Percentiles rank a stretch among this genome's conserved stretches.
Evolutionary conservation across 1,140 invertebrate genomes (phyloP).

Genomic region (Danaus melanippus): DNA sequence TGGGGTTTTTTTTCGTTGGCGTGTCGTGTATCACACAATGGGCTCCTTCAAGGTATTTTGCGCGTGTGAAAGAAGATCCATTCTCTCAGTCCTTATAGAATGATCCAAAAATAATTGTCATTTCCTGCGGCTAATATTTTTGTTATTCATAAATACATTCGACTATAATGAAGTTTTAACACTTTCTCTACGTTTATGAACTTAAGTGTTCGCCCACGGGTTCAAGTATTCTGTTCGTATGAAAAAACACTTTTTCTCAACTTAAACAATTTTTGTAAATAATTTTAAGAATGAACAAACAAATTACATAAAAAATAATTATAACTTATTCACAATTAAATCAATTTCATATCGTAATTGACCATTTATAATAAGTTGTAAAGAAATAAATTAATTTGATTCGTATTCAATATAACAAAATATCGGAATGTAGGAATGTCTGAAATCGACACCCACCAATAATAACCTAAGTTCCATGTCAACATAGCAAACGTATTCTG

Average conservation of each 20-base stretch:
- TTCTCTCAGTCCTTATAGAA: constrained; percentile 50
- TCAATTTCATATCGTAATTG: too few species aligned
- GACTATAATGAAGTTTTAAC: constrained; percentile 22
- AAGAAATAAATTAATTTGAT: too few species aligned
- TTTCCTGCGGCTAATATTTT: constrained; percentile 58
- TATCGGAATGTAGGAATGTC: constrained; percentile 26
- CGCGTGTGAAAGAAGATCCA: constrained; percentile 61
- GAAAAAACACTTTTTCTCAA: too few species aligned
- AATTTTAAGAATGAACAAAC: too few species aligned
- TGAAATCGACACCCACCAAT: constrained; percentile 51
- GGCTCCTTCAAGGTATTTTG: constrained; percentile 59
- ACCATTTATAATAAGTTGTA: too few species aligned
- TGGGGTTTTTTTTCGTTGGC: constrained; percentile 54
- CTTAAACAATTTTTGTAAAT: too few species aligned
- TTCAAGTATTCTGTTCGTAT: too few species aligned
- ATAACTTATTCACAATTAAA: too few species aligned
- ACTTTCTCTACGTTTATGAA: constrained; percentile 32
- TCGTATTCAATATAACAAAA: constrained; percentile 16
- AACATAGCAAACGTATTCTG: constrained; percentile 40
- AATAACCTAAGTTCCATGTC: constrained; percentile 52
- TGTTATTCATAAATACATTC: constrained; percentile 32
- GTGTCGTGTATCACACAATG: constrained; percentile 51
- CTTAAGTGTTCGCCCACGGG: too few species aligned
- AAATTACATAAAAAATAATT: too few species aligned
- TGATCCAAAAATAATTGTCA: constrained; percentile 66